These are phyloP conservation scores for Acanthosepion pharaonis DNA, from an alignment of 2,888 invertebrate species.

Conservation along the genomic window DNA sequence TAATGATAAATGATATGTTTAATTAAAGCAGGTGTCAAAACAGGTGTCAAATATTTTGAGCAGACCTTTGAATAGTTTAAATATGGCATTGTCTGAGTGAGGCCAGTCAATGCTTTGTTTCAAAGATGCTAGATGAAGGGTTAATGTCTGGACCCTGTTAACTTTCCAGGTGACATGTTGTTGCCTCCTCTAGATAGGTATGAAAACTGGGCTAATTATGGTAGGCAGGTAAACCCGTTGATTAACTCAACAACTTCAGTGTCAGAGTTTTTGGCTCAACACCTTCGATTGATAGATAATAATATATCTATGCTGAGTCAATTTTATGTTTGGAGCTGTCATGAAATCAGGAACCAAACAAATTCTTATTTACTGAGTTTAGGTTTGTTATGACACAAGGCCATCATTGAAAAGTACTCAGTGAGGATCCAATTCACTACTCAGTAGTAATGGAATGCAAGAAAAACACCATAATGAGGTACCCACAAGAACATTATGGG, in stretches of 20 bases:
- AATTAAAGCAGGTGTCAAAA: too few species aligned
- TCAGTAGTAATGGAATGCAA: too few species aligned
- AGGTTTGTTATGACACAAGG: too few species aligned
- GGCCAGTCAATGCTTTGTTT: background rate
- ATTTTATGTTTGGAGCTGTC: background rate
- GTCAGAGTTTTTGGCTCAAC: background rate
- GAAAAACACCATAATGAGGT: too few species aligned
- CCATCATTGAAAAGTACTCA: too few species aligned
- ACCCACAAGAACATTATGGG: too few species aligned
- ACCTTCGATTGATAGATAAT: background rate
- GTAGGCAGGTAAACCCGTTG: background rate
- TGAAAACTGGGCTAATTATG: background rate
- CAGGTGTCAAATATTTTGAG: too few species aligned
- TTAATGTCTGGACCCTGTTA: background rate
- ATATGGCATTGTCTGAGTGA: too few species aligned
- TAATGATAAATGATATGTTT: too few species aligned
- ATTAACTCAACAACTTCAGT: background rate
- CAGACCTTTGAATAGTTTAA: too few species aligned
- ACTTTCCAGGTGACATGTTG: background rate
- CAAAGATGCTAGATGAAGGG: background rate
- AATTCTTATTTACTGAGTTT: background rate
- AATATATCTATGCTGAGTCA: background rate
- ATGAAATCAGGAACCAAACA: background rate
- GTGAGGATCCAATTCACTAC: too few species aligned
- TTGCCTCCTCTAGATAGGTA: background rate